These are phyloP conservation scores for Osmerus mordax DNA, from an alignment of 2,113 vertebrate species.

Conservation along the genomic window DNA sequence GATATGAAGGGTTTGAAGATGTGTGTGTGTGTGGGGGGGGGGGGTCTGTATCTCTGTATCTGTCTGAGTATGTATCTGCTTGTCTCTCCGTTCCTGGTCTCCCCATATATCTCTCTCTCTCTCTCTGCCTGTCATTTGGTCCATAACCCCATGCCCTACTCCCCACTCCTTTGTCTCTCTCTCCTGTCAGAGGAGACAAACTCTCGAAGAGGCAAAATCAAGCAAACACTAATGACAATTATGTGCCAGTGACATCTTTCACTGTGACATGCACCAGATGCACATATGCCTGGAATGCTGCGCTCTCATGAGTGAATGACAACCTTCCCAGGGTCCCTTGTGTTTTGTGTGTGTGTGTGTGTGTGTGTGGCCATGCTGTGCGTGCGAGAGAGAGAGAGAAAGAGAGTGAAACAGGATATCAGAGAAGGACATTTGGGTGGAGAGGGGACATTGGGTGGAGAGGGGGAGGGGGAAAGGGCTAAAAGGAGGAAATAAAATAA, in stretches of 20 bases:
- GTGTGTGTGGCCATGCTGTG: no score
- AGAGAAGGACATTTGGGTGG: not conserved
- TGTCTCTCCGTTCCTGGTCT: not conserved
- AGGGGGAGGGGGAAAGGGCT: not conserved
- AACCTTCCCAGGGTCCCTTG: not conserved
- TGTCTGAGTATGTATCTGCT: not conserved
- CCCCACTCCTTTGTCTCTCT: slow-evolving; percentile 9
- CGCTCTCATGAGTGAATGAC: slow-evolving; percentile 31
- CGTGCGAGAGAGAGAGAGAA: not conserved
- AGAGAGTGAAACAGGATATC: not conserved
- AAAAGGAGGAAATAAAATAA: no score
- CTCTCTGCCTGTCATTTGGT: not conserved
- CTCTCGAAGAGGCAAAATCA: slow-evolving; percentile 30
- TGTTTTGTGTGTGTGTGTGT: not conserved
- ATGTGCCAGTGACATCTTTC: slow-evolving; percentile 42
- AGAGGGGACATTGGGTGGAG: not conserved
- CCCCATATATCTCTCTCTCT: not conserved
- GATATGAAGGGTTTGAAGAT: no score
- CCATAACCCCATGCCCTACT: not conserved
- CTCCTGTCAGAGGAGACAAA: slow-evolving; percentile 26
- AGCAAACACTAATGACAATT: slow-evolving; percentile 47
- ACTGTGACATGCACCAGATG: slow-evolving; percentile 55
- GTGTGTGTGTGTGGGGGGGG: no score
- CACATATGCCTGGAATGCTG: slow-evolving; percentile 32
- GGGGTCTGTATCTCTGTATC: not conserved